Percentiles rank a stretch among this genome's conserved stretches.
These are phyloP conservation scores for Pantelozetes paolii DNA, from an alignment of 2,888 invertebrate genomes.

Conservation along the genomic window DNA sequence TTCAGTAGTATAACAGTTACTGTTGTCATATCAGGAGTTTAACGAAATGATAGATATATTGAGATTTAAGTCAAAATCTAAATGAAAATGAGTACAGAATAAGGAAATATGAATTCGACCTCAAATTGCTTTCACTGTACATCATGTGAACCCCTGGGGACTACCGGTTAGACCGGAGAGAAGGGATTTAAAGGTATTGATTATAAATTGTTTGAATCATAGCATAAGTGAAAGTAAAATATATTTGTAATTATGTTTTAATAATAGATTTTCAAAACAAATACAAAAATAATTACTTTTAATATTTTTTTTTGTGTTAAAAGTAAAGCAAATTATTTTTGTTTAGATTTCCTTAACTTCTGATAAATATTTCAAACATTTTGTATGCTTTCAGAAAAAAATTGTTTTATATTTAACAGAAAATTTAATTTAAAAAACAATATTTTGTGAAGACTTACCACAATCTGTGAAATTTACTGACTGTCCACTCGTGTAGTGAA, in stretches of 20 bases:
- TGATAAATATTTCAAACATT: no score
- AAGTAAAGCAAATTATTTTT: background rate
- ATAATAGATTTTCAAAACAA: background rate
- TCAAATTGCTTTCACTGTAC: constrained; percentile 23
- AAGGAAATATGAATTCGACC: constrained; percentile 29
- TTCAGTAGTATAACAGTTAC: no score
- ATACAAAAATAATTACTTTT: background rate
- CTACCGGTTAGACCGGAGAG: constrained; percentile 30
- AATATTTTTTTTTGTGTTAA: background rate
- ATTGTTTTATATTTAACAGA: no score
- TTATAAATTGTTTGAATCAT: background rate
- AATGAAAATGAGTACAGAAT: constrained; percentile 10
- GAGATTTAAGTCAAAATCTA: no score
- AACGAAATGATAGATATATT: no score
- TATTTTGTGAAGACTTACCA: constrained; percentile 39
- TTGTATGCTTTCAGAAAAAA: no score
- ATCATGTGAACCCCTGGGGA: constrained; percentile 33
- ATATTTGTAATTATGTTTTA: background rate
- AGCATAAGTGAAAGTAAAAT: constrained; percentile 12
- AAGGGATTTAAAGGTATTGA: constrained; percentile 3
- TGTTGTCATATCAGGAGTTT: no score
- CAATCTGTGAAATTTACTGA: constrained; percentile 44
- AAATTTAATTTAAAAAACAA: no score
- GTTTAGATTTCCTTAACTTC: background rate
- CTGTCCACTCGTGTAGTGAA: constrained; percentile 23